Evolutionary conservation across 2,888 invertebrate genomes (phyloP).

Genomic region (Mimachlamys varia): DNA sequence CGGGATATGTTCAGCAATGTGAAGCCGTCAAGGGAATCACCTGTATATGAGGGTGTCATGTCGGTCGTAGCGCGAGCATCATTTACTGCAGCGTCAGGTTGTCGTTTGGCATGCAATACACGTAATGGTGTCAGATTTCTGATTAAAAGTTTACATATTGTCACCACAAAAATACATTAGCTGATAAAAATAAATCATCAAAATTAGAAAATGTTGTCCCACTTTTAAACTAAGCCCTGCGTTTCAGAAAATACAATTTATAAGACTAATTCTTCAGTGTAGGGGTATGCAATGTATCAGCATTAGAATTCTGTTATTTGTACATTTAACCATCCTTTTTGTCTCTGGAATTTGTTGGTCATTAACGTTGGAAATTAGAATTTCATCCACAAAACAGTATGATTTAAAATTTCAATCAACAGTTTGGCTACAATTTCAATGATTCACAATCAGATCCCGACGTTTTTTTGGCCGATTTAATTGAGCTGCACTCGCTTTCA

Average conservation of each 20-base stretch:
- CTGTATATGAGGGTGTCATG: background rate
- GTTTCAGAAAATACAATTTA: too few species aligned
- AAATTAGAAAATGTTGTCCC: too few species aligned
- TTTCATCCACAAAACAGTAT: background rate
- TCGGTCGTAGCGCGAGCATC: background rate
- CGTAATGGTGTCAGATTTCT: too few species aligned
- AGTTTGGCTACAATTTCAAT: conserved; percentile 29
- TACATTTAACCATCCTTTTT: background rate
- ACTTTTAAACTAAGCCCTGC: too few species aligned
- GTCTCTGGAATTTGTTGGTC: background rate
- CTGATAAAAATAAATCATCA: too few species aligned
- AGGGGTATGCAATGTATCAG: background rate
- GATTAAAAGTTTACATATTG: too few species aligned
- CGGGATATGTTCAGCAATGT: background rate
- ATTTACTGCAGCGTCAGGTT: too few species aligned
- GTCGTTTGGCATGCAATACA: background rate
- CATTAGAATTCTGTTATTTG: background rate
- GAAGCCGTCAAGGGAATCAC: background rate
- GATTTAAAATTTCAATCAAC: conserved; percentile 11
- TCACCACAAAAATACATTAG: too few species aligned
- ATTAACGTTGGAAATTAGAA: background rate
- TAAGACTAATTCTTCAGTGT: background rate
- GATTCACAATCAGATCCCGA: background rate
- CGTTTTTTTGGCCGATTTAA: background rate
- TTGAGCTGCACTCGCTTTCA: conserved; percentile 8